Evolutionary conservation across 2,113 vertebrate species (phyloP), one percentile per base, ranked within the genome.

Genomic region (human (Homo sapiens)): DNA sequence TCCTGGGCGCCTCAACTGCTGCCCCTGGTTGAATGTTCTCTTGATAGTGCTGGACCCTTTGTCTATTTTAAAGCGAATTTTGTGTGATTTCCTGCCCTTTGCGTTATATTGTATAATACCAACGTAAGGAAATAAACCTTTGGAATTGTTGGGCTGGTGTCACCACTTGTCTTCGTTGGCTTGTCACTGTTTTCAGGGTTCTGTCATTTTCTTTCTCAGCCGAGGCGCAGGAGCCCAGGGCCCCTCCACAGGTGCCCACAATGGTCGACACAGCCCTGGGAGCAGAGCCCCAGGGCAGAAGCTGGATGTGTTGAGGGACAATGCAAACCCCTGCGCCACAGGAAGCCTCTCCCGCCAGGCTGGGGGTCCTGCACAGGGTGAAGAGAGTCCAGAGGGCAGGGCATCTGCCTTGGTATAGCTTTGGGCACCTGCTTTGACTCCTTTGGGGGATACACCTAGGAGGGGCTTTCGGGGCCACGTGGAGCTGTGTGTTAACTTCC

Each of bases 61-160:
- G 97, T 98, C 86, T 96, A 70, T 93, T 80, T 97, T 82, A 92
- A 97, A 94, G 97, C 97, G 92, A 97, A 93, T 98, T 98, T 93
- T 91, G 97, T 98, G 98, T 98, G 98, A 95, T 75, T 13, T 64
- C 81, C 48, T 2, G 50, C 89, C 97, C 94, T 87, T 98, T 97
- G 96, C 94, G 97, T 98, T 98, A 90, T 97, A 94, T 96, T 98
- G 98, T 99, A 98, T 98, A 61, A 83, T 89, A 96, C 84, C 70
- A 3, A 95, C 96, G 98, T 97, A 98, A 98, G 97, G 94, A 98
- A 99, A 98, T 99, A 98, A 99, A 98, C 52, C 7, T 98, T 98
- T 98, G 98, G 97, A 98, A 98, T 98, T 97, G 97, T 98, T 98
- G 95, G 25, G 35, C 1, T 85, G 18, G 25, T 55, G 73, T 94